Evolutionary conservation across 1,140 invertebrate genomes (phyloP).

Genomic region (Drosophila bifasciata): DNA sequence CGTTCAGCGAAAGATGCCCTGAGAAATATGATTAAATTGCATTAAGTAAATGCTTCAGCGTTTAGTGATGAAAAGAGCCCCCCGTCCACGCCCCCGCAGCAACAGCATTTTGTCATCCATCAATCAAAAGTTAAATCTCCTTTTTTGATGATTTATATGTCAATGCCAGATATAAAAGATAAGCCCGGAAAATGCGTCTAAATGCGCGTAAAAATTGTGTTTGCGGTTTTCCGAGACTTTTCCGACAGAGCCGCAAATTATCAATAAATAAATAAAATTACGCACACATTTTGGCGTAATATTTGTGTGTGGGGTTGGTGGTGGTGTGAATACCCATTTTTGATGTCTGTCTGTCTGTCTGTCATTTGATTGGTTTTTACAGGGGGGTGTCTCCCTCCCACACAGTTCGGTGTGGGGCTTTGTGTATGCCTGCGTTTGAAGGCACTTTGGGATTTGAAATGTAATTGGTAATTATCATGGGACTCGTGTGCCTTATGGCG

Average conservation of each 20-base stretch:
- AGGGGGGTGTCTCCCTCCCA: no score
- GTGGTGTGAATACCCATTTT: no score
- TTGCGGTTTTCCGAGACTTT: conserved; percentile 37
- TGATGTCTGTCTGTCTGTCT: conserved; percentile 43
- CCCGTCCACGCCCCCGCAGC: no score
- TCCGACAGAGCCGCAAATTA: conserved; percentile 72
- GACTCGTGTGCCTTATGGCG: no score
- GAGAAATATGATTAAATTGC: conserved; percentile 35
- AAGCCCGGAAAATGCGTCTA: conserved; percentile 63
- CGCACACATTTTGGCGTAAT: conserved; percentile 70
- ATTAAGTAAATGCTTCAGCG: conserved; percentile 61
- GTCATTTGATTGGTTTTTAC: conserved; percentile 72
- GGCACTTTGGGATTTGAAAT: conserved; percentile 39
- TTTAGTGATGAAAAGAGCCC: conserved; percentile 17
- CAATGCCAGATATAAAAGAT: conserved; percentile 52
- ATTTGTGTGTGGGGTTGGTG: conserved; percentile 65
- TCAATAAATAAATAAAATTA: conserved; percentile 82
- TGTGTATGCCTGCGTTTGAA: conserved; percentile 5
- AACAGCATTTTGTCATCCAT: conserved; percentile 46
- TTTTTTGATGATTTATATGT: conserved; percentile 49
- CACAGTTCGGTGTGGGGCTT: neutral
- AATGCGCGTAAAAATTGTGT: conserved; percentile 75
- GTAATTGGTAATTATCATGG: conserved; percentile 44
- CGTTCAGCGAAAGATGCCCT: conserved; percentile 1
- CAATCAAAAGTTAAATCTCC: conserved; percentile 59